Evolutionary conservation across 2,113 vertebrate species (phyloP).

Genomic region (Gopherus flavomarginatus): DNA sequence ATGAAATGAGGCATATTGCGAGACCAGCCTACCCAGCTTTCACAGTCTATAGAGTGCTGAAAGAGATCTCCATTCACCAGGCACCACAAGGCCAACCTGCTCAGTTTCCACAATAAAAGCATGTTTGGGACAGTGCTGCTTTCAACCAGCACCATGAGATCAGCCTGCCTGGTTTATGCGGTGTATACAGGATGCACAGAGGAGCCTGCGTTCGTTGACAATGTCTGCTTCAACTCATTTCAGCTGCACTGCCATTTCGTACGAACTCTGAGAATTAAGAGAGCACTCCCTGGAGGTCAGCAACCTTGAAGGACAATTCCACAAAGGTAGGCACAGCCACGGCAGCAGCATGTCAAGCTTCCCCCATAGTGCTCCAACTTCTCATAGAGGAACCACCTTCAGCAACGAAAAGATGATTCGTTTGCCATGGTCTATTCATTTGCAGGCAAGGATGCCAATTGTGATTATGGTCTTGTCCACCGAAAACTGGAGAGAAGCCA

Average conservation of each 20-base stretch:
- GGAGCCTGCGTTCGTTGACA: conserved; percentile 2
- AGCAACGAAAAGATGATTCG: neutral
- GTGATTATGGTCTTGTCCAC: neutral
- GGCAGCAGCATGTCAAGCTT: neutral
- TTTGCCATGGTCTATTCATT: neutral
- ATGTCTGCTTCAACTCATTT: neutral
- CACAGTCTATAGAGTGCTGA: conserved; percentile 11
- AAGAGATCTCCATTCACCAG: neutral
- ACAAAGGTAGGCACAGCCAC: fast-evolving
- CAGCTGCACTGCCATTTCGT: fast-evolving
- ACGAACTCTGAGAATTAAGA: fast-evolving
- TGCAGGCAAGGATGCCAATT: neutral
- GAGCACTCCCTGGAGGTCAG: fast-evolving
- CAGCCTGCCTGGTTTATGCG: neutral
- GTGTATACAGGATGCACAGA: neutral
- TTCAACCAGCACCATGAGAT: neutral
- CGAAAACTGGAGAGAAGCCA: neutral
- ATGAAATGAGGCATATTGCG: conserved; percentile 46
- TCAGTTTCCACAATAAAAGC: neutral
- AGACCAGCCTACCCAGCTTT: conserved; percentile 31
- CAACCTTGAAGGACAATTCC: fast-evolving
- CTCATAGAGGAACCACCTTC: neutral
- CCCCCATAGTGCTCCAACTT: fast-evolving
- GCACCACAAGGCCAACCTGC: neutral
- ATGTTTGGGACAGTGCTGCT: neutral